A percentile compares a stretch with the other conserved stretches of the same genome.
Evolutionary conservation across 1,140 invertebrate species (phyloP).

Genomic region (Eueides isabella): DNA sequence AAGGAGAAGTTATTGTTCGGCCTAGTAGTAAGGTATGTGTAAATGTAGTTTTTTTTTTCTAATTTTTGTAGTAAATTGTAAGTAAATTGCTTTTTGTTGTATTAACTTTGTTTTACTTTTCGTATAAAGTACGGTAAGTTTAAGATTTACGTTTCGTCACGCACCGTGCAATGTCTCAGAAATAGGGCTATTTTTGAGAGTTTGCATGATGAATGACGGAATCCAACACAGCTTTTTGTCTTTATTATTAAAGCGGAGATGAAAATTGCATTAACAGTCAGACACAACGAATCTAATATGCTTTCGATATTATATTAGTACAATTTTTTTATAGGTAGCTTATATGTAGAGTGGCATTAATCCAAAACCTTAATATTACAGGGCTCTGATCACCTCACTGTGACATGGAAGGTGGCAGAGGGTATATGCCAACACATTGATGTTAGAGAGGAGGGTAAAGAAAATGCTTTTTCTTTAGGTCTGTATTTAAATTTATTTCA

Average conservation of each 20-base stretch:
- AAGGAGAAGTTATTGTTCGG: constrained; percentile 97
- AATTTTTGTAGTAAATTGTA: neutral
- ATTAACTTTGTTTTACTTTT: too few species aligned
- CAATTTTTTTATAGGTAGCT: too few species aligned
- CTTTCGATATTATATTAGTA: too few species aligned
- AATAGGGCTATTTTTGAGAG: too few species aligned
- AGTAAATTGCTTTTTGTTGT: neutral
- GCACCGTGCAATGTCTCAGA: too few species aligned
- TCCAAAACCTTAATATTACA: constrained; percentile 56
- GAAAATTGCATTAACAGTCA: too few species aligned
- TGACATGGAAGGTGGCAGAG: constrained; percentile 99
- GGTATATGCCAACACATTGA: constrained; percentile 98
- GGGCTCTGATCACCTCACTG: constrained; percentile 97
- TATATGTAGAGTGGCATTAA: constrained; percentile 1
- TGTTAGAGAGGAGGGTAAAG: constrained; percentile 97
- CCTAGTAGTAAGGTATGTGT: constrained; percentile 93
- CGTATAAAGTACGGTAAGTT: too few species aligned
- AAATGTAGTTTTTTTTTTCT: neutral
- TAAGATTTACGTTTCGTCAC: too few species aligned
- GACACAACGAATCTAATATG: too few species aligned
- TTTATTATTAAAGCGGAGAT: too few species aligned
- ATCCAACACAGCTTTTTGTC: too few species aligned
- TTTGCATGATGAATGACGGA: too few species aligned
- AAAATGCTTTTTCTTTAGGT: constrained; percentile 97
- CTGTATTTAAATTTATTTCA: constrained; percentile 63